Evolutionary conservation across 2,888 invertebrate species (phyloP).

Genomic region (Drosophila emarginata): DNA sequence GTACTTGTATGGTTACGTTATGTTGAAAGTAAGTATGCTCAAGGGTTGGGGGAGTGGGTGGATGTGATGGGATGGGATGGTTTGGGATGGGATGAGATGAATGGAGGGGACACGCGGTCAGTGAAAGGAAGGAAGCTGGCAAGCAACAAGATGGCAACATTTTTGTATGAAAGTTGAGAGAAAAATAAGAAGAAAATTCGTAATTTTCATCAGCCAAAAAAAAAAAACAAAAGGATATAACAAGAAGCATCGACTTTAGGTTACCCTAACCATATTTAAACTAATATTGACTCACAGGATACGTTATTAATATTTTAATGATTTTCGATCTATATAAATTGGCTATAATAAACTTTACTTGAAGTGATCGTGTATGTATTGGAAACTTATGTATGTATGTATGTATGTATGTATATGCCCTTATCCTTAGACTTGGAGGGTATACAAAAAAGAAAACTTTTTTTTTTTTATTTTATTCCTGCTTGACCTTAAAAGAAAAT

Average conservation of each 20-base stretch:
- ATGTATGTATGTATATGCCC: too few species aligned
- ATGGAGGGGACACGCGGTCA: slow-evolving; percentile 11
- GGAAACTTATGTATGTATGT: too few species aligned
- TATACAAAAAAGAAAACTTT: slow-evolving; percentile 34
- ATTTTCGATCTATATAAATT: too few species aligned
- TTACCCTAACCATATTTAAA: background rate
- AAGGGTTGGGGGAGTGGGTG: background rate
- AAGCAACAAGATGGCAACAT: slow-evolving; percentile 72
- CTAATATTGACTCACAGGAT: too few species aligned
- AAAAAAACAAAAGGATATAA: slow-evolving; percentile 13
- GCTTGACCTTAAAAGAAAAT: slow-evolving; percentile 79
- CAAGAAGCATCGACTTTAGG: background rate
- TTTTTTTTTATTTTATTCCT: slow-evolving; percentile 73
- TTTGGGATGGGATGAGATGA: too few species aligned
- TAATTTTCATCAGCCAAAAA: slow-evolving; percentile 79
- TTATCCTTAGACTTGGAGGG: background rate
- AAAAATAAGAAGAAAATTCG: slow-evolving; percentile 78
- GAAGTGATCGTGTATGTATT: too few species aligned
- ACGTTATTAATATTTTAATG: too few species aligned
- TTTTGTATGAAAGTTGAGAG: slow-evolving; percentile 71
- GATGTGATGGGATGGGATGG: slow-evolving; percentile 20
- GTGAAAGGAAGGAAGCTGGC: slow-evolving; percentile 36
- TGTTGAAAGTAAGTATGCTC: slow-evolving; percentile 16
- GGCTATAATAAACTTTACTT: background rate
- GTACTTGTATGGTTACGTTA: slow-evolving; percentile 38